Evolutionary conservation across 2,113 vertebrate genomes (phyloP), one percentile per base, ranked within the genome.

Genomic region (Chunga burmeisteri): DNA sequence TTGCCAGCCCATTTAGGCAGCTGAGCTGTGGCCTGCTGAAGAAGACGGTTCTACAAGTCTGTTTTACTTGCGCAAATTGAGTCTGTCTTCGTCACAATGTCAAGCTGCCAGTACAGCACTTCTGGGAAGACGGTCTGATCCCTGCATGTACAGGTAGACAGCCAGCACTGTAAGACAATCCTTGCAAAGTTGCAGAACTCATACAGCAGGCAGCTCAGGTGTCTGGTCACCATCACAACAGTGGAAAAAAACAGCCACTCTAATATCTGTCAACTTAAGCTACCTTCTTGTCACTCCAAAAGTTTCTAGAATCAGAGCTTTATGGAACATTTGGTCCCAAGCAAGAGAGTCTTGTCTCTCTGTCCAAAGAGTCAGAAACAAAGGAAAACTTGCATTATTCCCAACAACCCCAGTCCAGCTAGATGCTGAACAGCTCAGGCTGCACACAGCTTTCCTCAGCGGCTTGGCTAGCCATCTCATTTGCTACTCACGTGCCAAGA

Each of bases 401-500:
- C 34, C 7, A 2, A 44, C 56, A 34, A 30, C 8, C 13, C 17
- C 15, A 13, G 36, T 4, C 30, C 10, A 9, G 50, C 13, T 13
- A 17, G 59, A 29, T 5, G 26, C 38, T 47, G 44, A 86, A 53
- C 46, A 46, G 46, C 34, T 50, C 61, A 8, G 30, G 30, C 26
- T 70, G 63, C 26, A 55, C 11, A 17, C 22, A 71, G 58, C 81
- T 14, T 70, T 66, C 67, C 80, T 21, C 40, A 42, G 2, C 0
- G 26, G 42, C 34, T 42, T n/a, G 61, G 55, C 29, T 23, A 50
- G 25, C 47, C 52, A 6, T 14, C 26, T 25, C 27, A 13, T 56
- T 49, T 58, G 18, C 30, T 19, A 34, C 27, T 56, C 63, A 55
- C 0, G 0, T 9, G 19, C 6, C 5, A 79, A 63, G 44, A 86